These are phyloP conservation scores for Dolichallabes microphthalmus DNA, from an alignment of 2,113 vertebrate genomes.

Conservation along the genomic window DNA sequence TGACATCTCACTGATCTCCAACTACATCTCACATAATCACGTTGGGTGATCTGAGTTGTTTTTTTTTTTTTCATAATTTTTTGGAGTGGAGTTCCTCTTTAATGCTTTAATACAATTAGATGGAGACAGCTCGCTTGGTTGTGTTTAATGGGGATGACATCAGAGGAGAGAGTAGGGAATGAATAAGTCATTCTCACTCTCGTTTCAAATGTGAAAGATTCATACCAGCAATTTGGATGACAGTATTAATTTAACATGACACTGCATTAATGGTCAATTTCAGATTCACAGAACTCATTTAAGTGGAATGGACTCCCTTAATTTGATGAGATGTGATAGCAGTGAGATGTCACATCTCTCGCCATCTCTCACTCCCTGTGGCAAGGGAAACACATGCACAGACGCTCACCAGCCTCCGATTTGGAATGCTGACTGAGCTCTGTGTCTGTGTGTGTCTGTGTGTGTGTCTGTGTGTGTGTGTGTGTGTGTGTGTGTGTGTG, in stretches of 20 bases:
- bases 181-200: slow-evolving; percentile 61
- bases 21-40: not conserved
- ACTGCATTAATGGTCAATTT: slow-evolving; percentile 76
- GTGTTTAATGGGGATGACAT: slow-evolving; percentile 57
- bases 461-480: slow-evolving; percentile 15
- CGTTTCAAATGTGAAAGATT: slow-evolving; percentile 61
- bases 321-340: slow-evolving; percentile 76
- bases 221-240: slow-evolving; percentile 61
- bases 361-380: slow-evolving; percentile 55
- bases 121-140: slow-evolving; percentile 44
- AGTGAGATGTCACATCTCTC: slow-evolving; percentile 74
- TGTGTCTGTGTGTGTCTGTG: slow-evolving; percentile 8
- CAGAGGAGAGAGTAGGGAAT: slow-evolving; percentile 55
- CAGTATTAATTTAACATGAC: slow-evolving; percentile 74
- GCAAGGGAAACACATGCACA: slow-evolving; percentile 41
- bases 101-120: slow-evolving; percentile 57
- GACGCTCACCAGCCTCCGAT: slow-evolving; percentile 15
- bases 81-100: slow-evolving; percentile 47
- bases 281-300: slow-evolving; percentile 80
- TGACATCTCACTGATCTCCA: slow-evolving; percentile 19
- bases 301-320: slow-evolving; percentile 76
- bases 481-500: not conserved
- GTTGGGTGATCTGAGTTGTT: slow-evolving; percentile 30
- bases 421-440: slow-evolving; percentile 22
- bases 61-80: not conserved